Conservation (phyloP, 2,888 invertebrate genomes). For the Seira ritae region DNA sequence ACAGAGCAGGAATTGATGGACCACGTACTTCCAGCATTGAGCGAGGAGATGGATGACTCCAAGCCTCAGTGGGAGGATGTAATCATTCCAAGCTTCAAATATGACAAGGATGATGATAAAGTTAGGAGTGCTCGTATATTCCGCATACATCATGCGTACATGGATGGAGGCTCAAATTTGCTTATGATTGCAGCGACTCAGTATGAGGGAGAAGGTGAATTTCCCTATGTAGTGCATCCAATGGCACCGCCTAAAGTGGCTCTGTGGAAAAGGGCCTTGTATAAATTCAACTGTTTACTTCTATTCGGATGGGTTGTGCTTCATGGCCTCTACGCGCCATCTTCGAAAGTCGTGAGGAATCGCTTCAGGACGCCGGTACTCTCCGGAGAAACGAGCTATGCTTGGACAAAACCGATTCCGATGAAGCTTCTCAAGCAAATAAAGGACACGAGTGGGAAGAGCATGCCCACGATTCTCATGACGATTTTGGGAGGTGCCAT, state of each 20-base stretch:
- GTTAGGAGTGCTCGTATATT: slow-evolving; percentile 65
- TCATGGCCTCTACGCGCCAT: slow-evolving; percentile 54
- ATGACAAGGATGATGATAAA: slow-evolving; percentile 15
- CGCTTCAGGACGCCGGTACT: slow-evolving; percentile 60
- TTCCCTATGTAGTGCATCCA: slow-evolving; percentile 67
- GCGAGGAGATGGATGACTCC: slow-evolving; percentile 64
- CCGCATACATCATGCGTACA: slow-evolving; percentile 66
- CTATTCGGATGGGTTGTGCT: slow-evolving; percentile 56
- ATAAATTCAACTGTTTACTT: slow-evolving; percentile 59
- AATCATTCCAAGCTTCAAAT: slow-evolving; percentile 63
- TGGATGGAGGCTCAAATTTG: slow-evolving; percentile 68
- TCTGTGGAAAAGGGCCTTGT: slow-evolving; percentile 45
- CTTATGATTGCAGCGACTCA: slow-evolving; percentile 66
- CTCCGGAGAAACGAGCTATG: slow-evolving; percentile 57
- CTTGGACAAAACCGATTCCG: slow-evolving; percentile 63
- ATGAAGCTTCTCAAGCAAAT: slow-evolving; percentile 51
- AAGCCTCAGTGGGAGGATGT: slow-evolving; percentile 72
- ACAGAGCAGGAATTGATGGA: slow-evolving; percentile 64
- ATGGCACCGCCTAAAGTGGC: slow-evolving; percentile 47
- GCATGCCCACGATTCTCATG: slow-evolving; percentile 64
- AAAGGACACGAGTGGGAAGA: slow-evolving; percentile 41
- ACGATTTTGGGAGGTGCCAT: slow-evolving; percentile 55
- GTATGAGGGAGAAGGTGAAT: slow-evolving; percentile 53
- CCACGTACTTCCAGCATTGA: slow-evolving; percentile 53
- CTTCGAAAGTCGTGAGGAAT: slow-evolving; percentile 43